Base-by-base conservation (phyloP, 2,113 vertebrate species). In the Drymodes brunneopygia region DNA sequence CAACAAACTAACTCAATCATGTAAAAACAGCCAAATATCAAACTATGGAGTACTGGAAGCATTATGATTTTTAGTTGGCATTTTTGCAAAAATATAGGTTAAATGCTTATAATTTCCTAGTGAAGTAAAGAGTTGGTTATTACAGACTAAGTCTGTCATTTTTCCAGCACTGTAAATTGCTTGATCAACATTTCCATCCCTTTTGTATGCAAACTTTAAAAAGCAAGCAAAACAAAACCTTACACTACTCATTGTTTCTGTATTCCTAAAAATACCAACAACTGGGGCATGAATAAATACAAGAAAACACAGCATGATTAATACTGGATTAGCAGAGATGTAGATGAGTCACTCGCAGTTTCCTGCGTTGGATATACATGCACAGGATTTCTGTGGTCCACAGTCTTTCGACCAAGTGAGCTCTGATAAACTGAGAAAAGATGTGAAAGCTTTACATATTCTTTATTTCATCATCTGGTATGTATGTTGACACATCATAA, bases 391-490 rank as follows among this genome's bases (percentile, higher is more conserved):
- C 73, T 57, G n/a, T 45, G 28, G 44, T 28, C 60, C 22, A 33
- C 15, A 58, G 57, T 60, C 57, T 96, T 67, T 91, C 91, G 54
- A 60, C 38, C 1, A 12, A 91, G 60, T 65, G 71, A 91, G 86
- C 15, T 81, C 70, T 58, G 31, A 81, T 92, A 88, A 95, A 95
- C 47, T 6, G 4, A 72, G 90, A 93, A 88, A 88, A 96, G 53
- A 91, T 84, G 58, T 81, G 50, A 75, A 85, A 70, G 31, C 3
- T 5, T 58, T 58, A 56, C 18, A 60, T 12, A n/a, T 53, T 94
- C 38, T 92, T 93, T 91, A 56, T 91, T 92, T 70, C 65, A 73
- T 97, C 93, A 96, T 92, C 93, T 94, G 90, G 40, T 77, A 28
- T 47, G 45, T 72, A 90, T 90, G 71, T 89, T 91, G 73, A 94